phyloP scores from a whole-genome alignment of 2,888 invertebrate genomes.

The Pyrocoelia pectoralis region DNA sequence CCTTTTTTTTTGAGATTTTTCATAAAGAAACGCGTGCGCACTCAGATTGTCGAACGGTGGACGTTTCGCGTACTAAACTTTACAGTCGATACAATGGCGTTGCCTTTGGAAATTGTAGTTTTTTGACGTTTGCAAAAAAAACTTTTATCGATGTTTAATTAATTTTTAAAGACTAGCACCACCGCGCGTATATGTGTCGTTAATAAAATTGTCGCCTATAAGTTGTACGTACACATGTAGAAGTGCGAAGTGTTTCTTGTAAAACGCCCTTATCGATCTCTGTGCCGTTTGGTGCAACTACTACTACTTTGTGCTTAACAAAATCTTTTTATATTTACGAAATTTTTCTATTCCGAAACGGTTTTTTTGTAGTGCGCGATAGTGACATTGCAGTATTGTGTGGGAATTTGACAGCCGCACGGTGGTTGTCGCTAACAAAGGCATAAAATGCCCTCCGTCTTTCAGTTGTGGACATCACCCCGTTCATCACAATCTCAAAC shows the following conservation, averaged over 20 bases:
- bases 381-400: constrained; percentile 47
- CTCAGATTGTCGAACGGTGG: constrained; percentile 44
- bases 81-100: constrained; percentile 61
- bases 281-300: constrained; percentile 55
- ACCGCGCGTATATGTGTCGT: too few relatives aligned
- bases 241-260: constrained; percentile 29
- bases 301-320: constrained; percentile 52
- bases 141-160: constrained; percentile 24
- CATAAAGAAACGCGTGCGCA: constrained; percentile 44
- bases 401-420: constrained; percentile 42
- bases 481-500: constrained; percentile 7
- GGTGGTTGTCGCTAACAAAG: constrained; percentile 38
- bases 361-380: constrained; percentile 26
- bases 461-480: background rate
- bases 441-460: constrained; percentile 32
- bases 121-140: constrained; percentile 43
- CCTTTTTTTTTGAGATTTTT: background rate
- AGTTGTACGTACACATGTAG: too few relatives aligned
- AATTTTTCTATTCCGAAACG: constrained; percentile 25
- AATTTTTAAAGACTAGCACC: constrained; percentile 17
- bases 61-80: constrained; percentile 52
- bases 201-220: background rate
- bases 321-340: constrained; percentile 26
- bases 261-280: constrained; percentile 62
- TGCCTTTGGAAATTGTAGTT: constrained; percentile 51